A percentile compares a stretch with the other conserved stretches of the same genome.
phyloP scores from a whole-genome alignment of 1,140 invertebrate genomes.

The Hydropsyche tenuis region DNA sequence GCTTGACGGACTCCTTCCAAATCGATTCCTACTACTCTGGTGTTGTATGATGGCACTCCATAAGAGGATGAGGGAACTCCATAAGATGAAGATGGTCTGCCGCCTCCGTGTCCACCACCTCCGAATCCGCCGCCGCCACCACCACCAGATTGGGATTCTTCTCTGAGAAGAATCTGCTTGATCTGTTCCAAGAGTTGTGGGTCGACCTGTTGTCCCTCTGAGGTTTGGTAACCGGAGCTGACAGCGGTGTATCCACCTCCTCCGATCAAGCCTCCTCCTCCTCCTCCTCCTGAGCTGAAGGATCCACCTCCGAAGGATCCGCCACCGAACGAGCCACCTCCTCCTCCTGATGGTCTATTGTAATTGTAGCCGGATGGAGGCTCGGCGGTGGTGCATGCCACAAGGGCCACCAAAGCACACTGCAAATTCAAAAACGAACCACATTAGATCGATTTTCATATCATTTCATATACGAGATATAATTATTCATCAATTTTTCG shows the following conservation, averaged over 20 bases:
- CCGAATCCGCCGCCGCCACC: conserved; percentile 56
- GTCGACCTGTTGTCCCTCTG: conserved; percentile 76
- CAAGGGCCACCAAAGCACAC: conserved; percentile 63
- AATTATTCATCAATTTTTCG: too few species aligned
- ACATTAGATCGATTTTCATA: neutral
- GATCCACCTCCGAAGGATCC: conserved; percentile 57
- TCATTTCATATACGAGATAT: too few species aligned
- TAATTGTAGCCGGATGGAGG: conserved; percentile 62
- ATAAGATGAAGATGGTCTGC: conserved; percentile 59
- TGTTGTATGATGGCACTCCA: conserved; percentile 65
- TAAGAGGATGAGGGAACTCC: conserved; percentile 69
- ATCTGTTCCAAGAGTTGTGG: conserved; percentile 76
- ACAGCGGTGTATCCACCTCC: conserved; percentile 71
- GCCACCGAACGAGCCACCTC: conserved; percentile 63
- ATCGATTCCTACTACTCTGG: conserved; percentile 74
- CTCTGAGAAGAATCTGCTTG: conserved; percentile 75
- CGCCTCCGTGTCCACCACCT: conserved; percentile 56
- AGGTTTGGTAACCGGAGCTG: conserved; percentile 71
- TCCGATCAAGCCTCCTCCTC: conserved; percentile 53
- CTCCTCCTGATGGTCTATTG: conserved; percentile 56
- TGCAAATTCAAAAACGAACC: conserved; percentile 38
- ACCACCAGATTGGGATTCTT: conserved; percentile 67
- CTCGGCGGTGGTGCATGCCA: conserved; percentile 57
- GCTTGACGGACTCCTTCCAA: conserved; percentile 78
- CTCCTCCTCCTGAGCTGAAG: conserved; percentile 50